Conservation (phyloP, 1,140 invertebrate species). For the Marisa cornuarietis region DNA sequence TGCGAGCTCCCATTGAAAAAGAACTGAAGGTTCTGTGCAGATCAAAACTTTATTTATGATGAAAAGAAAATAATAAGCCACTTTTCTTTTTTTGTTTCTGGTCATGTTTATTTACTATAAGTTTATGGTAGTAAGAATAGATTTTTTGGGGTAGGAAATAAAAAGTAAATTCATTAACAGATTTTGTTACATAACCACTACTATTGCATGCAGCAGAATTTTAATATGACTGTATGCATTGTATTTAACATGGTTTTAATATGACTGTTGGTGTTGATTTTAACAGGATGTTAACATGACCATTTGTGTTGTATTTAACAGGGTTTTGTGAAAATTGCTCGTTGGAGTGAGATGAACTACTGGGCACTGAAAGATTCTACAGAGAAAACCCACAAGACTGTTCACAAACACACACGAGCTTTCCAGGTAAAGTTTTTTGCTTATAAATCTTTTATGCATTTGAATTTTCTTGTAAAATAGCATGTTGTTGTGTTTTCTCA, state of each 20-base stretch:
- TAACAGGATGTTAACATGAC: neutral
- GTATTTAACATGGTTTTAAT: conserved; percentile 73
- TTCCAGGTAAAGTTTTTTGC: conserved; percentile 70
- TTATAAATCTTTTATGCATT: neutral
- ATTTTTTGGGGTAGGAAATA: too few relatives aligned
- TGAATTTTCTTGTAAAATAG: too few relatives aligned
- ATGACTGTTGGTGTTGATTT: neutral
- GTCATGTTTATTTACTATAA: too few relatives aligned
- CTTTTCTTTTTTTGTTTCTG: too few relatives aligned
- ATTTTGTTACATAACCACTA: too few relatives aligned
- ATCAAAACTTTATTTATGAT: too few relatives aligned
- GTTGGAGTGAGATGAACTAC: conserved; percentile 95
- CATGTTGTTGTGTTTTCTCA: too few relatives aligned
- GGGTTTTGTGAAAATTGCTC: conserved; percentile 94
- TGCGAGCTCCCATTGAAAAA: conserved; percentile 82
- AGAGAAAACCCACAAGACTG: conserved; percentile 85
- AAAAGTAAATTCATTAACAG: too few relatives aligned
- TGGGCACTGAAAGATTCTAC: conserved; percentile 89
- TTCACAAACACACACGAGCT: conserved; percentile 87
- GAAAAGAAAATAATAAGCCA: too few relatives aligned
- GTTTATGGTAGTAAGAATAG: too few relatives aligned
- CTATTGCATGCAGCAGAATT: neutral
- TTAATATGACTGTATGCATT: neutral
- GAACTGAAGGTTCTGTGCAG: conserved; percentile 76
- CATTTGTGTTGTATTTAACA: conserved; percentile 43